Evolutionary conservation across 2,113 vertebrate species (phyloP).

Genomic region (Erpornis zantholeuca): DNA sequence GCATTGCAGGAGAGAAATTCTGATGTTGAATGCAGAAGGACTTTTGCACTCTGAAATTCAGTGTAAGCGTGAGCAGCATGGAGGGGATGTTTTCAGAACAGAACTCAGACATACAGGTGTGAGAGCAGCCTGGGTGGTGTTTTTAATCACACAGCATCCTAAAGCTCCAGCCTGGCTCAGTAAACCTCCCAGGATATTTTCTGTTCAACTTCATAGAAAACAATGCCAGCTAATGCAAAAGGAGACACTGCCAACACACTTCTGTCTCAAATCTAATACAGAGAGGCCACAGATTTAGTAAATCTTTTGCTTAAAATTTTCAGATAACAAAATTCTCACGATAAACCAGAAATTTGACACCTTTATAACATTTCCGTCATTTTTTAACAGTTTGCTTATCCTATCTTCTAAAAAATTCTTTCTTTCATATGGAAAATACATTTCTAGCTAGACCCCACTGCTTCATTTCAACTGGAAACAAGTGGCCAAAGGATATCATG

Average conservation of each 20-base stretch:
- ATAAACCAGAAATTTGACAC: background rate
- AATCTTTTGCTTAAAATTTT: background rate
- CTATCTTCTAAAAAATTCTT: background rate
- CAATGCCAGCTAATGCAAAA: accelerated
- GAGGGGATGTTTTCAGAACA: background rate
- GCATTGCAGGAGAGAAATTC: background rate
- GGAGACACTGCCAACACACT: background rate
- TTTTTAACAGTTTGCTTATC: background rate
- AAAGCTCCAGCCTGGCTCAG: background rate
- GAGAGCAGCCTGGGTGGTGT: background rate
- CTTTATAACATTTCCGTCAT: background rate
- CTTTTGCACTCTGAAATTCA: background rate
- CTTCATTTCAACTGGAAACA: background rate
- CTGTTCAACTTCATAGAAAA: background rate
- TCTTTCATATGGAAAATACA: background rate
- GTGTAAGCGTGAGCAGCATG: accelerated
- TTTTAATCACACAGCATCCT: background rate
- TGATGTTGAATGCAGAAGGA: background rate
- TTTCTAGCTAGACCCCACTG: background rate
- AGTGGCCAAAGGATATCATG: background rate
- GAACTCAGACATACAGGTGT: accelerated
- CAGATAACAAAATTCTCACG: background rate
- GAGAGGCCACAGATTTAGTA: background rate
- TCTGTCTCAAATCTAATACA: background rate
- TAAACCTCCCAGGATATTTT: accelerated